Evolutionary conservation across 2,113 vertebrate genomes (phyloP).

Genomic region (Salvelinus fontinalis): DNA sequence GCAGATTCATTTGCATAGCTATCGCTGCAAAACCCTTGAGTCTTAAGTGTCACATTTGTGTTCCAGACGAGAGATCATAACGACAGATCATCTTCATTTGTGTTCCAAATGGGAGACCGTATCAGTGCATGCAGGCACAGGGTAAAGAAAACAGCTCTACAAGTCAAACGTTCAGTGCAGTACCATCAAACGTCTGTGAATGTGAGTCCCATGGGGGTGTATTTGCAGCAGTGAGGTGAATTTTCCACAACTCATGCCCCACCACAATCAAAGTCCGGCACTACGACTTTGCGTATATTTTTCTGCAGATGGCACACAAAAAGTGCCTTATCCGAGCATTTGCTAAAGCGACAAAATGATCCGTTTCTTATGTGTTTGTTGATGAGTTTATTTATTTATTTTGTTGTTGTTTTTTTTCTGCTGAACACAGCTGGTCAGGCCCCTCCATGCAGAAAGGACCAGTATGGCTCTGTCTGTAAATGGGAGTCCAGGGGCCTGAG

Average conservation of each 20-base stretch:
- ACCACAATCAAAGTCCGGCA: slow-evolving; percentile 44
- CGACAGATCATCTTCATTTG: slow-evolving; percentile 50
- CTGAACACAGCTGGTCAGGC: slow-evolving; percentile 65
- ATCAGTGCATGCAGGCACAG: slow-evolving; percentile 37
- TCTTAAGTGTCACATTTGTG: slow-evolving; percentile 50
- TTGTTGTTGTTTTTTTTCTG: slow-evolving; percentile 64
- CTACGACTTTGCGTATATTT: slow-evolving; percentile 28
- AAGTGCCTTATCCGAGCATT: slow-evolving; percentile 69
- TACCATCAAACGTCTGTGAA: slow-evolving; percentile 31
- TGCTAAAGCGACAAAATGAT: slow-evolving; percentile 53
- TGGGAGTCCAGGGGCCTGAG: slow-evolving; percentile 70
- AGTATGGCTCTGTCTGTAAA: slow-evolving; percentile 70
- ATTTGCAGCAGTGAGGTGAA: slow-evolving; percentile 36
- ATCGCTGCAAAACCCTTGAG: slow-evolving; percentile 49
- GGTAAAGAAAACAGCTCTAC: slow-evolving; percentile 51
- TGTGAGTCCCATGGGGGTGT: slow-evolving; percentile 13
- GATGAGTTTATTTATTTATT: slow-evolving; percentile 73
- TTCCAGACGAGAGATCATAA: slow-evolving; percentile 59
- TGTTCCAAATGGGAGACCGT: slow-evolving; percentile 29
- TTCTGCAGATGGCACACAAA: slow-evolving; percentile 74
- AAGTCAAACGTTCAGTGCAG: slow-evolving; percentile 14
- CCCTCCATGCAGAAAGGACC: slow-evolving; percentile 71
- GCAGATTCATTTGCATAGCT: slow-evolving; percentile 68
- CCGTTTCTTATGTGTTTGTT: slow-evolving; percentile 63
- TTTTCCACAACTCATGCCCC: slow-evolving; percentile 35